Evolutionary conservation across 2,888 invertebrate species (phyloP), one percentile per base, ranked within the genome.

Genomic region (Pandemis heparana): DNA sequence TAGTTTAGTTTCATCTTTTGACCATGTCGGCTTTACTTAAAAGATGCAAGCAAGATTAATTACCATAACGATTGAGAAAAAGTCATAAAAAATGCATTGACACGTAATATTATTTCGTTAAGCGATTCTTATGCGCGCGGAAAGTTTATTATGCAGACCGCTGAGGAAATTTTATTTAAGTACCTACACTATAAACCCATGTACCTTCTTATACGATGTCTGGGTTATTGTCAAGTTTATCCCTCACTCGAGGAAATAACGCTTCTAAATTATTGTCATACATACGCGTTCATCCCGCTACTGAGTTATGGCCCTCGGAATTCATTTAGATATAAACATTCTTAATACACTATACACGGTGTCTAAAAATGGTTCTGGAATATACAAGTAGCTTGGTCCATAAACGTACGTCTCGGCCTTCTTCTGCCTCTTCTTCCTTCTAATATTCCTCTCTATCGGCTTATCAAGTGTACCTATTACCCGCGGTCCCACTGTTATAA

Each of bases 311-410:
- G 12, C 12, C 16, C 23, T 56, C 12, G 10, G 56, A 56, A 56
- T 56, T 56, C 10, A 18, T 56, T 56, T 56, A 56, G 56, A 23
- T 23, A 56, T 60, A 60, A 39, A 60, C 60, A 39, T 39, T 60
- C 38, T n/a, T n/a, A 60, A 38, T 39, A 3, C 9, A 18, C 8
- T 18, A 18, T 18, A 51, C 9, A 10, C 2, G 12, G 10, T 46
- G 9, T 41, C 5, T 6, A 41, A 41, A 41, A 41, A 41, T 41
- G 41, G 0, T 41, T 41, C 23, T 32, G 23, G 4, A 32, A 32
- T 32, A 2, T 32, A 32, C 23, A 32, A 32, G 23, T 32, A n/a
- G n/a, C n/a, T n/a, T n/a, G n/a, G n/a, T n/a, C n/a, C n/a, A n/a
- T n/a, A n/a, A n/a, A n/a, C n/a, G n/a, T 2, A 32, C 23, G 23